Evolutionary conservation across 2,888 invertebrate species (phyloP), one percentile per base, ranked within the genome.

Genomic region (Spicauda simplicius): DNA sequence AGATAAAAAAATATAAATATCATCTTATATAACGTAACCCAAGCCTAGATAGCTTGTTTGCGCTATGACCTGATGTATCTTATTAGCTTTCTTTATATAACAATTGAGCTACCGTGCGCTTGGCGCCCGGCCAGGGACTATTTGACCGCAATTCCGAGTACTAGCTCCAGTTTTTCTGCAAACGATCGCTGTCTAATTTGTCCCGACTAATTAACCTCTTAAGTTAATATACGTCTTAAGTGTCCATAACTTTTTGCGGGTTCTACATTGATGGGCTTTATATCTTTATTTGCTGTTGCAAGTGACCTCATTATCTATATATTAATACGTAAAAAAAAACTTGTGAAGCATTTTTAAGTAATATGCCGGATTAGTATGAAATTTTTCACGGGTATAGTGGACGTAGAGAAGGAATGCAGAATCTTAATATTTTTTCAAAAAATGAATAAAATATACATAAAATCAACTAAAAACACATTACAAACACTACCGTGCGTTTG

Each of bases 101-200:
- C 66, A 66, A 66, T 50, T 66, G 66, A 60, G 60, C 33, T 55
- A 60, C 59, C 54, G 60, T 55, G 19, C 16, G 20, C 54, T 48
- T 66, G 66, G 66, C 66, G 60, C 11, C 66, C 48, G 11, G 66
- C 66, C 66, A 66, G 66, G 16, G 55, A 55, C 53, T 66, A 50
- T 66, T 66, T 66, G 66, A 66, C 66, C 66, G 66, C 59, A 60
- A 66, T 66, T 55, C 66, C 48, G 60, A 60, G 55, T 33, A 66
- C 60, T 60, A 60, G 59, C 55, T 65, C 48, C 55, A 66, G 54
- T 66, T 66, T 55, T 66, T 66, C 66, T 66, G 66, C 60, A 60
- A 66, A 48, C 66, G 60, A 66, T 60, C 59, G 54, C 48, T 66
- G 66, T 66, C 66, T 65, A 65, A 65, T 65, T 65, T 65, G 65